phyloP scores from a whole-genome alignment of 2,888 invertebrate species.

The Biston betularia region DNA sequence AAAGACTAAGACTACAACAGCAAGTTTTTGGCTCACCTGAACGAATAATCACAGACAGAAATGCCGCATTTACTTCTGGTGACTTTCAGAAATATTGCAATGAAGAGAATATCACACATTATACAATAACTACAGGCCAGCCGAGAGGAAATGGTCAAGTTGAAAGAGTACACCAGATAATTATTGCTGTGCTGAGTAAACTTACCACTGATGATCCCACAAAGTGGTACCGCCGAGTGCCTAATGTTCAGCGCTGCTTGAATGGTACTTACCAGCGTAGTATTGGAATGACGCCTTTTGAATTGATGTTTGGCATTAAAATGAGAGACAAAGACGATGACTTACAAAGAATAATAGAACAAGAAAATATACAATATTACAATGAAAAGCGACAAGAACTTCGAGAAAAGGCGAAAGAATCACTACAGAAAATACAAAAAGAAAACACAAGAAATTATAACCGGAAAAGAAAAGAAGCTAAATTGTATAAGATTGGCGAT shows the following conservation, averaged over 20 bases:
- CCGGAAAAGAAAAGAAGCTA: not conserved
- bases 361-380: not conserved
- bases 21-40: slow-evolving; percentile 4
- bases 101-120: not conserved
- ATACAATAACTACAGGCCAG: not conserved
- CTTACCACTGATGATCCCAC: slow-evolving; percentile 1
- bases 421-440: slow-evolving; percentile 1
- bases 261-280: not conserved
- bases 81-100: slow-evolving; percentile 1
- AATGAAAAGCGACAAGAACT: slow-evolving; percentile 4
- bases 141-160: slow-evolving; percentile 3
- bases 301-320: slow-evolving; percentile 2
- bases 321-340: slow-evolving; percentile 4
- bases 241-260: not conserved
- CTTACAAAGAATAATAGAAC: not conserved
- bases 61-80: not conserved
- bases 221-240: not conserved
- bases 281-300: slow-evolving; percentile 1
- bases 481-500: not conserved
- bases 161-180: slow-evolving; percentile 2
- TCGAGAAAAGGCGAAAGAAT: slow-evolving; percentile 3
- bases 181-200: slow-evolving; percentile 2
- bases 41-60: slow-evolving; percentile 3
- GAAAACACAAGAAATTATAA: slow-evolving; percentile 4
- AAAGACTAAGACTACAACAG: not conserved